A percentile compares a stretch with the other conserved stretches of the same genome.
These are phyloP conservation scores for Chrysolina americana DNA, from an alignment of 2,888 invertebrate genomes.

Conservation along the genomic window DNA sequence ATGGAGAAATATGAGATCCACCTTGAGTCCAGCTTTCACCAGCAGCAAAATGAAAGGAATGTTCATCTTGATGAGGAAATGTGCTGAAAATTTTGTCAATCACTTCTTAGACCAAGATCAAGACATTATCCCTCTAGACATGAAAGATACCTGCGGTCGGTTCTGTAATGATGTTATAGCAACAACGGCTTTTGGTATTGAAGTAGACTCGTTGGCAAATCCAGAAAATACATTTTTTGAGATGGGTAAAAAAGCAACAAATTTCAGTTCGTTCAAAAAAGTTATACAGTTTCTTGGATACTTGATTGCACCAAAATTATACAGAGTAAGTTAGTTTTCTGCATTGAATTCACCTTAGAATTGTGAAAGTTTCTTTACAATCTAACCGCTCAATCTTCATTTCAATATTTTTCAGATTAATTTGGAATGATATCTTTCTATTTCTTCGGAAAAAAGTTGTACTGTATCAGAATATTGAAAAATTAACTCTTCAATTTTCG, in stretches of 20 bases:
- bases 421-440: no score
- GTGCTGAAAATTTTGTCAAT: constrained; percentile 28
- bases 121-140: constrained; percentile 63
- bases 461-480: no score
- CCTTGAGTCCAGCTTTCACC: constrained; percentile 66
- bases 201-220: constrained; percentile 71
- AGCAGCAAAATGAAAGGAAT: constrained; percentile 60
- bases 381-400: no score
- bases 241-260: constrained; percentile 53
- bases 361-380: no score
- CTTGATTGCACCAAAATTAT: no score
- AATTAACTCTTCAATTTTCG: no score
- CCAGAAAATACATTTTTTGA: constrained; percentile 72
- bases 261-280: neutral
- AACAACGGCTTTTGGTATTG: constrained; percentile 72
- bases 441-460: no score
- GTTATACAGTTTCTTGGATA: no score
- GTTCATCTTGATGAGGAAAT: constrained; percentile 51
- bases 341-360: no score
- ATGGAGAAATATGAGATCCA: constrained; percentile 63
- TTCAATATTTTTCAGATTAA: no score
- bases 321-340: no score
- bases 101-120: constrained; percentile 31
- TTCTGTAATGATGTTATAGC: constrained; percentile 75
- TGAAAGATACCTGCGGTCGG: constrained; percentile 70